These are phyloP conservation scores for Ormyrus rosae DNA, from an alignment of 2,888 invertebrate species.

Conservation along the genomic window DNA sequence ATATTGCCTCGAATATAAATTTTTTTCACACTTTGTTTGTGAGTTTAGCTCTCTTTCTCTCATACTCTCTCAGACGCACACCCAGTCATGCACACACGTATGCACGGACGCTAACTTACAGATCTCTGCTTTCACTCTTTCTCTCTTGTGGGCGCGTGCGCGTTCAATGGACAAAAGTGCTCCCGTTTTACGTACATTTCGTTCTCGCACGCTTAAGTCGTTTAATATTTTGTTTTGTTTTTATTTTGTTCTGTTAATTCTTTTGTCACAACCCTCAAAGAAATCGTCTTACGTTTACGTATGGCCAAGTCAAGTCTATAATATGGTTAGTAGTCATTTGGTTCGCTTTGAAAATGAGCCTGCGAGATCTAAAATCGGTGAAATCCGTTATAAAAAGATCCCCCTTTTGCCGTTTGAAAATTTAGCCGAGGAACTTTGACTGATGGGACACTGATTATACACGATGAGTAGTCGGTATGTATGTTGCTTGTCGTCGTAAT, in stretches of 20 bases:
- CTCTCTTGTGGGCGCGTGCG: slow-evolving; percentile 36
- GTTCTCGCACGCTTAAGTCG: slow-evolving; percentile 60
- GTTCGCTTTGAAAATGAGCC: slow-evolving; percentile 60
- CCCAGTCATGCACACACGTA: slow-evolving; percentile 21
- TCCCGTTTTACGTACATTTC: slow-evolving; percentile 58
- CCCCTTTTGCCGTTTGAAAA: slow-evolving; percentile 71
- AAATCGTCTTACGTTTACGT: slow-evolving; percentile 64
- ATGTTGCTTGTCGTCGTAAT: slow-evolving; percentile 62
- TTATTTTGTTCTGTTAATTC: slow-evolving; percentile 25
- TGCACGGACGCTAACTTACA: neutral
- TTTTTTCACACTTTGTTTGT: slow-evolving; percentile 47
- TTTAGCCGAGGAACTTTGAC: slow-evolving; percentile 71
- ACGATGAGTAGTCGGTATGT: no score
- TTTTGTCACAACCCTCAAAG: slow-evolving; percentile 52
- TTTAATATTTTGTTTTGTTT: slow-evolving; percentile 49
- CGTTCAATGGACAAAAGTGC: slow-evolving; percentile 65
- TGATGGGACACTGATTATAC: slow-evolving; percentile 60
- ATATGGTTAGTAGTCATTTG: slow-evolving; percentile 65
- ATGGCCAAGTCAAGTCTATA: slow-evolving; percentile 71
- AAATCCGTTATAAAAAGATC: slow-evolving; percentile 70
- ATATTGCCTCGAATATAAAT: slow-evolving; percentile 75
- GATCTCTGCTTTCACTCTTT: slow-evolving; percentile 12
- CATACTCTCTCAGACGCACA: slow-evolving; percentile 25
- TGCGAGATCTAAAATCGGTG: slow-evolving; percentile 70
- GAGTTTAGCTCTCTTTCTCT: slow-evolving; percentile 39